Base-by-base conservation (phyloP, 2,888 invertebrate species). In the Diarsia mendica region DNA sequence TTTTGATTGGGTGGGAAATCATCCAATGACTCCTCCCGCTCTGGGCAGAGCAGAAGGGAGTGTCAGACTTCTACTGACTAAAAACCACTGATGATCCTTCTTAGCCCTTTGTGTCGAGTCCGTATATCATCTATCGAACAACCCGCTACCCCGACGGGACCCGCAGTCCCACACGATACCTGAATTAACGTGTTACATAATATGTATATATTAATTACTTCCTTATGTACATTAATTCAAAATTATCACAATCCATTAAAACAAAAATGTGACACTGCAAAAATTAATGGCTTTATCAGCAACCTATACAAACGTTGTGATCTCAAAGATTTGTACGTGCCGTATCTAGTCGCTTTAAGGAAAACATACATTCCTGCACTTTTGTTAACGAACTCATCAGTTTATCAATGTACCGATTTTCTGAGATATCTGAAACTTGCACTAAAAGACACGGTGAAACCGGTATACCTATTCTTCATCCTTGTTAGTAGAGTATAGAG, bases 301-400 rank as follows among this genome's bases (percentile, higher is more conserved):
- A 53, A 67, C 39, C 20, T 39, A n/a, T n/a, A 69, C 49, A 64
- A 68, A 46, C 20, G 67, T 44, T 69, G 63, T 60, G 58, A 68
- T 78, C 44, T 68, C 63, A 72, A 80, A 75, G 69, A 72, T 72
- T 69, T 18, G 67, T 77, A 74, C 81, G 81, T 82, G 81, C 65
- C 67, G 39, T 82, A 82, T 82, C 82, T 82, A 51, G 8, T 66
- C 20, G 39, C 58, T 58, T 39, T 65, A 61, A 60, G 11, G 33
- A 67, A 82, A 77, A 66, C 60, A 77, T 28, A 82, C 78, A 82
- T 82, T 82, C 81, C 81, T 61, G 11, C 61, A 61, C 71, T 74
- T 67, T 77, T 68, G 60, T 61, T 51, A 49, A 68, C 67, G 23
- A 72, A 60, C 58, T 55, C 66, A 76, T 68, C 5, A 63, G 39